Conservation (phyloP, 2,888 invertebrate genomes). For the Drosophila paramelanica region DNA sequence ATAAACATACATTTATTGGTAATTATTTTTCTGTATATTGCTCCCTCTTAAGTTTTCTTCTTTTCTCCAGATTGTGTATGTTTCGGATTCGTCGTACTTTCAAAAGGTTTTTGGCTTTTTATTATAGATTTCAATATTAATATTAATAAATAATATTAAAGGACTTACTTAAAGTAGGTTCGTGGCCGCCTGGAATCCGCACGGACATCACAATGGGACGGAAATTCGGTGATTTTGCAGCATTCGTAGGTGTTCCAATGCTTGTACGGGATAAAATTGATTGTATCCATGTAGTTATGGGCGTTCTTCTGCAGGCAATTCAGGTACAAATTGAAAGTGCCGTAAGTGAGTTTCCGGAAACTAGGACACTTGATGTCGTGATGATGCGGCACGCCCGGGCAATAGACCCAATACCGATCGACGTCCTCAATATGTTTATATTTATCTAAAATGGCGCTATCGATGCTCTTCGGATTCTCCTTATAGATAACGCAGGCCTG, state of each 20-base stretch:
- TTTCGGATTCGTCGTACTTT: too few species aligned
- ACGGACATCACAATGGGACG: accelerated
- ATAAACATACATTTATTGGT: neutral
- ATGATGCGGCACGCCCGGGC: constrained; percentile 43
- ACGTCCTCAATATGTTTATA: accelerated
- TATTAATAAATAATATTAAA: too few species aligned
- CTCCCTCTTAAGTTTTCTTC: too few species aligned
- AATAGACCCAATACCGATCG: constrained; percentile 50
- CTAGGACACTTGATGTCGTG: constrained; percentile 24
- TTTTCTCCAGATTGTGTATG: too few species aligned
- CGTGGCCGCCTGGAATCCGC: neutral
- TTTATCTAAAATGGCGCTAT: neutral
- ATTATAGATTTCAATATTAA: too few species aligned
- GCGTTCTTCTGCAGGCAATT: neutral
- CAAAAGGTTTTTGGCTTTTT: too few species aligned
- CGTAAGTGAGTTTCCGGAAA: constrained; percentile 29
- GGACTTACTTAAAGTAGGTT: neutral
- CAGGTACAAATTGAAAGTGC: constrained; percentile 21
- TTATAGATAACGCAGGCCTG: neutral
- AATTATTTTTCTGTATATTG: too few species aligned
- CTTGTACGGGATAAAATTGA: constrained; percentile 23
- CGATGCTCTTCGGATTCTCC: accelerated
- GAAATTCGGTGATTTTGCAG: constrained; percentile 3
- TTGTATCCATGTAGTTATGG: neutral
- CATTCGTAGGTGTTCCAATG: constrained; percentile 21